Evolutionary conservation across 2,797 vertebrate species (phyloP), one percentile per base, ranked within the genome.

Genomic region (Arnoldichthys spilopterus): DNA sequence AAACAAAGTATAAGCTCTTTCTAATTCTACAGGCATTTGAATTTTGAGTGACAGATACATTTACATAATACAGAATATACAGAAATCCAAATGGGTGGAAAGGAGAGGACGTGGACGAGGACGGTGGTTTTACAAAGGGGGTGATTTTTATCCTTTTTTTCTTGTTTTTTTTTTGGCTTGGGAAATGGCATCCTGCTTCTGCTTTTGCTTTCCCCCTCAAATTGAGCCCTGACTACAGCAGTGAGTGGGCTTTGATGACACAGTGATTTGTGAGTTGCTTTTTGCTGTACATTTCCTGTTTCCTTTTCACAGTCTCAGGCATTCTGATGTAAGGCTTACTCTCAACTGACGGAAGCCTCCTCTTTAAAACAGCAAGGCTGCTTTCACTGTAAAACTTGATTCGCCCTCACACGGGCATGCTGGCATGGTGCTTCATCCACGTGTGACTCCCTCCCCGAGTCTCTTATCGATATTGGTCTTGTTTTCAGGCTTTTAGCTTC

Each of bases 351-450:
- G 45, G 20, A 16, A 62, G 22, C 30, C 32, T 77, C 45, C 18
- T 56, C 34, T 45, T 54, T 63, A 30, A 64, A 56, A 78, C 30
- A n/a, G 47, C 34, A 45, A 64, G 76, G 34, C 53, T 24, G 71
- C 22, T 54, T 64, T 28, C 37, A 22, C 6, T 30, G 2, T 49
- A 32, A 49, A 68, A 47, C 22, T 9, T 47, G 24, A 68, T 68
- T 49, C 24, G 24, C 49, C 64, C 68, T 63, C 34, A 37, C 7
- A 18, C 47, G 6, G 22, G 24, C 24, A 26, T 24, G 3, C 15
- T 32, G 47, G 34, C 30, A 51, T 32, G 22, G 20, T 51, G 13
- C 32, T 30, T 30, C 34, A 72, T 22, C 26, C 54, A 32, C 18
- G 43, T 24, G 47, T 20, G 58, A 62, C 72, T 40, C 4, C 56